Evolutionary conservation across 2,888 invertebrate species (phyloP).

Genomic region (Plebejus anna): DNA sequence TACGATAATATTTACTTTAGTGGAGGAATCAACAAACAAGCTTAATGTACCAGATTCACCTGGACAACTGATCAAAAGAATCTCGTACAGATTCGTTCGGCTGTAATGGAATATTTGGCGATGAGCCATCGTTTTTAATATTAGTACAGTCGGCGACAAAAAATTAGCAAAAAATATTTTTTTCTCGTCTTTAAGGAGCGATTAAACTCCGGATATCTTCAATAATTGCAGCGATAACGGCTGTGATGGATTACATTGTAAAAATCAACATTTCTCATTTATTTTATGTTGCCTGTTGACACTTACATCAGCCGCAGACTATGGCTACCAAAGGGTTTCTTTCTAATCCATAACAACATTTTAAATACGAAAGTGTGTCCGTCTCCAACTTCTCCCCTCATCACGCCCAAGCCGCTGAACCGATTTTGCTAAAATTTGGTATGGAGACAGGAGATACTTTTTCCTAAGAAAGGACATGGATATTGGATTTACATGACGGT

Average conservation of each 20-base stretch:
- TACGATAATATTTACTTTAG: conserved; percentile 26
- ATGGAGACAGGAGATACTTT: too few relatives aligned
- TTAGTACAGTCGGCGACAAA: conserved; percentile 36
- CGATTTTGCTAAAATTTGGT: too few relatives aligned
- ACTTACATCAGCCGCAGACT: not conserved
- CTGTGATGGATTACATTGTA: not conserved
- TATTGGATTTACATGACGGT: too few relatives aligned
- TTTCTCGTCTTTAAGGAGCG: not conserved
- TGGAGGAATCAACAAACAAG: conserved; percentile 28
- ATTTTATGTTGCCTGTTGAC: not conserved
- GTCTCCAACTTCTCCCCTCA: too few relatives aligned
- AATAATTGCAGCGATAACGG: not conserved
- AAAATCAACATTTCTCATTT: not conserved
- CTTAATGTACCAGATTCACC: conserved; percentile 29
- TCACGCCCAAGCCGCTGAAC: too few relatives aligned
- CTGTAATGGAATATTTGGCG: conserved; percentile 50
- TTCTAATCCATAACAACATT: too few relatives aligned
- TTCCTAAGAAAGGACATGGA: too few relatives aligned
- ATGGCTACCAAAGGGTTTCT: too few relatives aligned
- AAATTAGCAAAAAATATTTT: conserved; percentile 18
- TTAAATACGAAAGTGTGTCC: too few relatives aligned
- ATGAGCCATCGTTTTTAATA: conserved; percentile 48
- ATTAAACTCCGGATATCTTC: not conserved
- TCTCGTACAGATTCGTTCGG: conserved; percentile 35
- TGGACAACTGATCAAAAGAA: conserved; percentile 32